Conservation (phyloP, 2,113 vertebrate genomes). For the Symphodus melops region DNA sequence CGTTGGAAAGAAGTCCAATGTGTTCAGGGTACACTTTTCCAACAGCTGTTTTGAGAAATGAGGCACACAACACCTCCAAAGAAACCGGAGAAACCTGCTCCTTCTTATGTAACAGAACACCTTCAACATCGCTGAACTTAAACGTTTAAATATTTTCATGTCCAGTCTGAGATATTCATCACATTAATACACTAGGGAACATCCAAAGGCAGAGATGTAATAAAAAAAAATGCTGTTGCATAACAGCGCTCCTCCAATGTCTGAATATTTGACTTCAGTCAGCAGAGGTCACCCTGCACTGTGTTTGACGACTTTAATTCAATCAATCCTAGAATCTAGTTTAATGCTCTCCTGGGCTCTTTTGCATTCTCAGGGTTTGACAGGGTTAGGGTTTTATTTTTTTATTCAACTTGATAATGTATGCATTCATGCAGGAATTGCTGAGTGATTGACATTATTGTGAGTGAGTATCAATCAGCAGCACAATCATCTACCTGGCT, state of each 20-base stretch:
- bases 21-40: not conserved
- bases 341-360: slow-evolving; percentile 14
- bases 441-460: slow-evolving; percentile 58
- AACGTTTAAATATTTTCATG: slow-evolving; percentile 43
- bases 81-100: slow-evolving; percentile 31
- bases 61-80: slow-evolving; percentile 16
- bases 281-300: slow-evolving; percentile 29
- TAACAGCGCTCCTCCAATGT: slow-evolving; percentile 16
- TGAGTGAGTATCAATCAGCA: slow-evolving; percentile 62
- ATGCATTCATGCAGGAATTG: slow-evolving; percentile 35
- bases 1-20: not conserved
- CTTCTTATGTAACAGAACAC: slow-evolving; percentile 53
- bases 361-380: slow-evolving; percentile 16
- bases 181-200: slow-evolving; percentile 25
- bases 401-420: slow-evolving; percentile 32
- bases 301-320: slow-evolving; percentile 50
- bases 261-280: slow-evolving; percentile 34
- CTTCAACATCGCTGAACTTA: slow-evolving; percentile 39
- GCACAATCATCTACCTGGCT: slow-evolving; percentile 57
- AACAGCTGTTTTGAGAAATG: slow-evolving; percentile 25
- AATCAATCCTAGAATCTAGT: slow-evolving; percentile 29
- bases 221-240: slow-evolving; percentile 21
- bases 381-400: no score
- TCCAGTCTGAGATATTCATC: slow-evolving; percentile 57
- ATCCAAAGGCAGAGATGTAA: slow-evolving; percentile 34